Percentiles rank a stretch among this genome's conserved stretches.
Conservation (phyloP, 2,113 vertebrate species). For the Sitta europaea region DNA sequence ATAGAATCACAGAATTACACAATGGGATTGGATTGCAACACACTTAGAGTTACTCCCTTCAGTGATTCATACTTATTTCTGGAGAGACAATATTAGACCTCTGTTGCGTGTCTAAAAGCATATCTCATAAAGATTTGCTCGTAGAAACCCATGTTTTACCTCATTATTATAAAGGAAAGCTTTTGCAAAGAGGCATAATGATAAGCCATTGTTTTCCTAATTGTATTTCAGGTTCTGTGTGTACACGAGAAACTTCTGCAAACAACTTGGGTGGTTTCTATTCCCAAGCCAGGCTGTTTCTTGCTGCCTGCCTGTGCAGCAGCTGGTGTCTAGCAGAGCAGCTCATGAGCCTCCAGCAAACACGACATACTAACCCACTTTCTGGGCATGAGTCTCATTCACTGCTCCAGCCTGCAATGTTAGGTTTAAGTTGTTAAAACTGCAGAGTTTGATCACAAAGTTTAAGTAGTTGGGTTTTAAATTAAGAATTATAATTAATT, state of each 20-base stretch:
- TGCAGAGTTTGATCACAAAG: neutral
- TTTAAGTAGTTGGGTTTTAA: neutral
- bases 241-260: neutral
- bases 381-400: neutral
- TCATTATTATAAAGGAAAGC: neutral
- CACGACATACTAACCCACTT: slow-evolving; percentile 30
- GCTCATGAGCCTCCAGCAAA: neutral
- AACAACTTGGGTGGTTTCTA: neutral
- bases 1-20: neutral
- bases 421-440: neutral
- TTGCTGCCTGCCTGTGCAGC: neutral
- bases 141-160: neutral
- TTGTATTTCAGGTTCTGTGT: neutral
- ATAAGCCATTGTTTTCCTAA: neutral
- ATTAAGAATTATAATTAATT: neutral
- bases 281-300: neutral
- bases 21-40: neutral
- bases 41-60: neutral
- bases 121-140: neutral
- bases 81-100: neutral
- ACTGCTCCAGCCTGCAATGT: neutral
- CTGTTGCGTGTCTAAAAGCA: neutral
- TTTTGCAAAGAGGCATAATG: neutral
- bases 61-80: neutral
- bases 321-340: neutral